These are phyloP conservation scores for Cryptomyrus ogoouensis DNA, from an alignment of 2,113 vertebrate genomes.

Conservation along the genomic window DNA sequence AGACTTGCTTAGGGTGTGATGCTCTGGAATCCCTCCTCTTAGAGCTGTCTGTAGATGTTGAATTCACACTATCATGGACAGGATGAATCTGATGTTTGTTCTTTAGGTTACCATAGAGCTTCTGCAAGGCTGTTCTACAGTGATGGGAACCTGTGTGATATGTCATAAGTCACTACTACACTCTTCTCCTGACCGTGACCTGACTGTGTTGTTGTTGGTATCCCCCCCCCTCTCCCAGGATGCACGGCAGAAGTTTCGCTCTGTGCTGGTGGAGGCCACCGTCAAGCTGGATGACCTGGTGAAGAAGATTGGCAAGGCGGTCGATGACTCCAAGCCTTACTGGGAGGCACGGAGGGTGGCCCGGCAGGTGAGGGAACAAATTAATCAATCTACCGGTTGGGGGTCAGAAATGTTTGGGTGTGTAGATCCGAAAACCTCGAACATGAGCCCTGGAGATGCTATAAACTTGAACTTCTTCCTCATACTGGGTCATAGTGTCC, in stretches of 20 bases:
- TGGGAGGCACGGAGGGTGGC: slow-evolving; percentile 90
- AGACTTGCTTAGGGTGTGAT: neutral
- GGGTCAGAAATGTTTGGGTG: neutral
- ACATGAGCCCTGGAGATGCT: neutral
- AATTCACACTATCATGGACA: neutral
- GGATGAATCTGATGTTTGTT: neutral
- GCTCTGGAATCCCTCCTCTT: neutral
- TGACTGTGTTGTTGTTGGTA: neutral
- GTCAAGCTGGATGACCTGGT: slow-evolving; percentile 86
- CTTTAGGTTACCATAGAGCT: neutral
- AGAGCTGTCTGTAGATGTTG: neutral
- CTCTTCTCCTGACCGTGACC: neutral
- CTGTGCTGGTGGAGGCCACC: slow-evolving; percentile 83
- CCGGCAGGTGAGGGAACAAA: slow-evolving; percentile 70
- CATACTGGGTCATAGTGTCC: neutral
- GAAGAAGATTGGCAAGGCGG: slow-evolving; percentile 90
- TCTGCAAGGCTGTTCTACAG: neutral
- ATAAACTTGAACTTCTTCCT: neutral
- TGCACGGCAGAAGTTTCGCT: slow-evolving; percentile 87
- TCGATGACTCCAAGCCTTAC: slow-evolving; percentile 96
- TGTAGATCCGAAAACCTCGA: neutral
- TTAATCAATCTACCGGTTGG: neutral
- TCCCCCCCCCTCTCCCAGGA: slow-evolving; percentile 59
- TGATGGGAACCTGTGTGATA: neutral
- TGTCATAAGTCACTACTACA: neutral